Percentiles rank a stretch among this genome's conserved stretches.
These are phyloP conservation scores for Passer domesticus DNA, from an alignment of 2,113 vertebrate species.

Conservation along the genomic window DNA sequence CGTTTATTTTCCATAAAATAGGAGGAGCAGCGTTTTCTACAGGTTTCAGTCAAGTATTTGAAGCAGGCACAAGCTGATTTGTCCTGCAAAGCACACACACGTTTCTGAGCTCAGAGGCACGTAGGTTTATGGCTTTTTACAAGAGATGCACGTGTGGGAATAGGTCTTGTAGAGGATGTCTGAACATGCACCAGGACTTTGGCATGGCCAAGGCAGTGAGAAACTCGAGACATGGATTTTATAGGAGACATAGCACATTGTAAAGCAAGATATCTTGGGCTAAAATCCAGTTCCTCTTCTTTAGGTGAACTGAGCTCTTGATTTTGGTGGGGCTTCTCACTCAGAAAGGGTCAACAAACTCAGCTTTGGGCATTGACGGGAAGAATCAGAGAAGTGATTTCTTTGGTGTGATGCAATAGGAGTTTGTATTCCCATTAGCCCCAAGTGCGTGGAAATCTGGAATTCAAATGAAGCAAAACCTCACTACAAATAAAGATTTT, in stretches of 20 bases:
- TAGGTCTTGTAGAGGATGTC: background rate
- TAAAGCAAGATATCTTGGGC: background rate
- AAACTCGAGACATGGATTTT: background rate
- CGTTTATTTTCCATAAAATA: background rate
- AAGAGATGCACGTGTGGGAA: background rate
- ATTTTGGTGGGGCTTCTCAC: background rate
- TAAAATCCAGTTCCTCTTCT: background rate
- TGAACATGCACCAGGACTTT: background rate
- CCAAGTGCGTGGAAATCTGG: constrained; percentile 2
- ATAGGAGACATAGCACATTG: background rate
- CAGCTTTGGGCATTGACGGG: background rate
- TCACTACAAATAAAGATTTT: background rate
- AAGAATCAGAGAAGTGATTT: background rate
- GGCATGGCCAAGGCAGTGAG: background rate
- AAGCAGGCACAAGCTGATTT: background rate
- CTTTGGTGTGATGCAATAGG: background rate
- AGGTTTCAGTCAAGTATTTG: background rate
- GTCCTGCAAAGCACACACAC: background rate
- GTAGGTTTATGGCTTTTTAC: background rate
- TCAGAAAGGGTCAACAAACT: background rate
- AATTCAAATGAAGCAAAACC: constrained; percentile 9
- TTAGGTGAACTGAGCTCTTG: background rate
- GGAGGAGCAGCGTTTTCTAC: background rate
- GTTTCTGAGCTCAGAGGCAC: background rate
- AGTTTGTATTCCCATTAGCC: background rate